Percentiles rank a stretch among this genome's conserved stretches.
Evolutionary conservation across 2,113 vertebrate species (phyloP).

Genomic region (Polypterus bichir): DNA sequence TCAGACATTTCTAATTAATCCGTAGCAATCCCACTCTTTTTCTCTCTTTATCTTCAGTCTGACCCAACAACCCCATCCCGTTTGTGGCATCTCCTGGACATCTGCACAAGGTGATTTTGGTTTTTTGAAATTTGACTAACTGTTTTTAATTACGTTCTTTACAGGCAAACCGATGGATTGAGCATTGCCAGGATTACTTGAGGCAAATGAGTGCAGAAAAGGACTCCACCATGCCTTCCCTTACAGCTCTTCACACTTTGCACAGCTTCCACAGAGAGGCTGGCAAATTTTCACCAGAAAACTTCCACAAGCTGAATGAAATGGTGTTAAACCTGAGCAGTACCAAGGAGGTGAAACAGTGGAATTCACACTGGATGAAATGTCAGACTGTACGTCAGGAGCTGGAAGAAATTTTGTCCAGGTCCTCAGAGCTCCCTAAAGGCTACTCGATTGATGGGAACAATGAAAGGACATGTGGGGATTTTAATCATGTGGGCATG

Average conservation of each 20-base stretch:
- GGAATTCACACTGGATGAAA: constrained; percentile 46
- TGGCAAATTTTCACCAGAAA: constrained; percentile 48
- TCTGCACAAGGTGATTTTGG: neutral
- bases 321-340: constrained; percentile 44
- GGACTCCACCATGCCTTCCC: constrained; percentile 20
- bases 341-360: constrained; percentile 39
- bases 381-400: constrained; percentile 45
- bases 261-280: constrained; percentile 46
- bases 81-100: too few relatives aligned
- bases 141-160: constrained; percentile 3
- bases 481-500: neutral
- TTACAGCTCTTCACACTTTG: constrained; percentile 35
- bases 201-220: constrained; percentile 30
- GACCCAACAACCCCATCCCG: too few relatives aligned
- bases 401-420: constrained; percentile 41
- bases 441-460: neutral
- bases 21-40: too few relatives aligned
- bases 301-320: constrained; percentile 45
- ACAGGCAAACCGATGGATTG: constrained; percentile 48
- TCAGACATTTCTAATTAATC: too few relatives aligned
- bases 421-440: constrained; percentile 8
- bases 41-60: too few relatives aligned
- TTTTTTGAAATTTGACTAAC: neutral
- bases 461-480: neutral
- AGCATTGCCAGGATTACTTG: constrained; percentile 48